Evolutionary conservation across 1,140 invertebrate species (phyloP).

Genomic region (Callitettix versicolor): DNA sequence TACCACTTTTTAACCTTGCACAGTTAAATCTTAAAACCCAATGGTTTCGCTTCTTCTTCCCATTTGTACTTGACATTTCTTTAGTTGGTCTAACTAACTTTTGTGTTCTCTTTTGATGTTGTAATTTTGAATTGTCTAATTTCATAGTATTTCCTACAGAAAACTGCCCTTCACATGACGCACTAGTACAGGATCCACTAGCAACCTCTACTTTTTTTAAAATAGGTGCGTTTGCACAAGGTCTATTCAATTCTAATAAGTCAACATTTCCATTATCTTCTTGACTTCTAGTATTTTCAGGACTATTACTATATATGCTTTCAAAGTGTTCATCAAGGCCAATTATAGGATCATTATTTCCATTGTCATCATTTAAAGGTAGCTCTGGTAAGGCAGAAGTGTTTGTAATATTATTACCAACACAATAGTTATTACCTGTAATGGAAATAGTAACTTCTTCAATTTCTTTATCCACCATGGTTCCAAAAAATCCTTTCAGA

Average conservation of each 20-base stretch:
- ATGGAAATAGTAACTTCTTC: constrained; percentile 20
- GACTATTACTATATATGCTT: constrained; percentile 23
- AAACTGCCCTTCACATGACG: background rate
- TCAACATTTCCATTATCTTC: constrained; percentile 15
- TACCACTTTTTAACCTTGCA: constrained; percentile 40
- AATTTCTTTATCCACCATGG: constrained; percentile 24
- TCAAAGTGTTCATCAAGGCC: constrained; percentile 25
- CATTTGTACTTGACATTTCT: constrained; percentile 5
- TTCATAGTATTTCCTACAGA: constrained; percentile 2
- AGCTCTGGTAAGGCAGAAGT: background rate
- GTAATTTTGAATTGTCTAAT: constrained; percentile 12
- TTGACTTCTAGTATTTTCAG: constrained; percentile 16
- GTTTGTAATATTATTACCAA: constrained; percentile 2
- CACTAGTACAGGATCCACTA: background rate
- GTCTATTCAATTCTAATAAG: background rate
- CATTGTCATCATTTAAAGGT: constrained; percentile 16
- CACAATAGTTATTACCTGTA: constrained; percentile 13
- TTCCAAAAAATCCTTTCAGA: constrained; percentile 24
- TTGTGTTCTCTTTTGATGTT: constrained; percentile 11
- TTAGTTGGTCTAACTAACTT: constrained; percentile 1
- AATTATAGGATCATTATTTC: constrained; percentile 14
- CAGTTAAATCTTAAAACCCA: constrained; percentile 52
- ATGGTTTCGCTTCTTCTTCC: constrained; percentile 43
- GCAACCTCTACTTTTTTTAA: background rate
- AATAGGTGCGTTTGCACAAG: background rate